These are phyloP conservation scores for Hoplostethus atlanticus DNA, from an alignment of 2,797 vertebrate genomes.

Conservation along the genomic window DNA sequence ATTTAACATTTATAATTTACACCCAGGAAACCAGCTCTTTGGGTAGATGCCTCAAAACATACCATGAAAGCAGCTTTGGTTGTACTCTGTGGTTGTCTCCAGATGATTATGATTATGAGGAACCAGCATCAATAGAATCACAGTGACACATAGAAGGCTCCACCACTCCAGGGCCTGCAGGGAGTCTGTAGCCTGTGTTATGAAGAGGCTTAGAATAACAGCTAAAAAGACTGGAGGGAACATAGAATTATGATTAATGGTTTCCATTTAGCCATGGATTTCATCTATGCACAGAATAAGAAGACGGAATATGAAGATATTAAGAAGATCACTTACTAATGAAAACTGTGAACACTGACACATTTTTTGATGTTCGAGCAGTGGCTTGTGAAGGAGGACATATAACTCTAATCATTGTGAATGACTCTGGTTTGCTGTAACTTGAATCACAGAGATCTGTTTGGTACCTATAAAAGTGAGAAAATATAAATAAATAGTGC, in stretches of 20 bases:
- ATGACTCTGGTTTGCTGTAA: conserved; percentile 60
- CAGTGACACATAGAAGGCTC: conserved; percentile 80
- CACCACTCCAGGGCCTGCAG: conserved; percentile 73
- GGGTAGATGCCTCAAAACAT: conserved; percentile 20
- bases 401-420: conserved; percentile 63
- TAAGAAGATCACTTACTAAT: conserved; percentile 68
- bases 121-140: conserved; percentile 71
- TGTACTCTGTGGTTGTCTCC: conserved; percentile 87
- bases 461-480: conserved; percentile 79
- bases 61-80: conserved; percentile 88
- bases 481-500: background rate
- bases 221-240: conserved; percentile 78
- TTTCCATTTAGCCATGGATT: background rate
- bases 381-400: conserved; percentile 70
- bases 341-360: conserved; percentile 75
- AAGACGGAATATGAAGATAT: background rate
- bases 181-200: conserved; percentile 64
- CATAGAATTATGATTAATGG: background rate
- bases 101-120: conserved; percentile 79
- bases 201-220: conserved; percentile 76
- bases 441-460: conserved; percentile 51
- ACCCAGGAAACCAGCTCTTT: background rate
- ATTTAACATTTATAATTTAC: background rate
- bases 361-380: conserved; percentile 75
- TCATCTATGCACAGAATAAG: background rate